Percentiles rank a stretch among this genome's conserved stretches.
phyloP scores from a whole-genome alignment of 2,888 invertebrate genomes.

The Oligia strigilis region DNA sequence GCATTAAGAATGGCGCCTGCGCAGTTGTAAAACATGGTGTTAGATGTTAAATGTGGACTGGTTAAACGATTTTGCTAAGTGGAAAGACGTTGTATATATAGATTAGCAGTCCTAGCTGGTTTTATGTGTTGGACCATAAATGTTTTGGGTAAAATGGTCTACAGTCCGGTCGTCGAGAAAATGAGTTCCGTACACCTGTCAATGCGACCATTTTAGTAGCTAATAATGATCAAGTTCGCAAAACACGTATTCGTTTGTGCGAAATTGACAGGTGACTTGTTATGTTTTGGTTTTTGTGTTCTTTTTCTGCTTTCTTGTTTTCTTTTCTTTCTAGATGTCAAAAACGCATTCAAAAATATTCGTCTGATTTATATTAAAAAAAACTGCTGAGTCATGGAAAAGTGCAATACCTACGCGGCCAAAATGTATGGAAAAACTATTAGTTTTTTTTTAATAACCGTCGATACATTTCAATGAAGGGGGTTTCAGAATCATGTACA shows the following conservation, averaged over 20 bases:
- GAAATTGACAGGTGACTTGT: no score
- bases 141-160: neutral
- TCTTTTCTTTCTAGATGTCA: neutral
- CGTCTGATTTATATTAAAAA: no score
- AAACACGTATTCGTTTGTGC: no score
- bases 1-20: constrained; percentile 45
- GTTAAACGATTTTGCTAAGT: constrained; percentile 14
- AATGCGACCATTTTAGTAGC: no score
- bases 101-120: neutral
- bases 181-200: neutral
- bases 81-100: constrained; percentile 27
- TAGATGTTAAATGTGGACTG: constrained; percentile 23
- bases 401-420: no score
- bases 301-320: neutral
- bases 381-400: no score
- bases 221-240: no score
- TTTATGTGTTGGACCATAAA: neutral
- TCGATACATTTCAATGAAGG: no score
- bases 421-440: no score
- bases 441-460: no score
- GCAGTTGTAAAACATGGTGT: constrained; percentile 31
- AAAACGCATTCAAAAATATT: neutral
- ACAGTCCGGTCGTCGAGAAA: neutral
- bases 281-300: no score
- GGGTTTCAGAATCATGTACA: no score